Base-by-base conservation (phyloP, 1,140 invertebrate genomes). In the Paraescarpia echinospica region DNA sequence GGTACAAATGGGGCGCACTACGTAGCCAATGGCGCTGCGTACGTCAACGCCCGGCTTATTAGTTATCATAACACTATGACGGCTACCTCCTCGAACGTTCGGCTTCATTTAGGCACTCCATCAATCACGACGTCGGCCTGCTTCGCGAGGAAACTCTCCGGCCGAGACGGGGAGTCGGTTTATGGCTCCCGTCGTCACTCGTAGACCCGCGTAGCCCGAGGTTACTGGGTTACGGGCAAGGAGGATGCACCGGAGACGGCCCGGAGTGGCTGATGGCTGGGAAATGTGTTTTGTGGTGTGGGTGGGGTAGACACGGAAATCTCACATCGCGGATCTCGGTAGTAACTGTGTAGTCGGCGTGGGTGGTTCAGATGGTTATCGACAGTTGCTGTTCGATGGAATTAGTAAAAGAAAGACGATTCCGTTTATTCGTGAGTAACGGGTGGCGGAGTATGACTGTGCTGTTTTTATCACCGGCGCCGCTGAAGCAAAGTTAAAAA, bases 11-110 rank as follows among this genome's bases (percentile, higher is more conserved):
- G 59, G 59, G 59, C 59, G 59, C 8, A 27, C 59, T 27, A 18
- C 27, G 59, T 27, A 77, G 59, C 59, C 59, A 77, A 2, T 77
- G 59, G 59, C 59, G 59, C 59, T 77, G 59, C 22, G 22, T 77
- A 77, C 59, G 22, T 77, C 59, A 77, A 77, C 59, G 59, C 59
- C 59, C 27, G 59, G 59, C 59, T 77, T 77, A 77, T 77, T 77
- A 77, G 59, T 77, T 77, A 77, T 77, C 59, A 77, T 77, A 77
- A 77, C 59, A 77, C 59, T 77, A 77, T 77, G 59, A 77, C 59
- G 59, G 59, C 59, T 77, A 27, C 59, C 59, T 77, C 59, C 18
- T 12, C 22, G 12, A 77, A 18, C 59, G 59, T 77, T 77, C 59
- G 59, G 59, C 12, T 77, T 77, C 59, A 31, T 77, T 77, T 77